These are phyloP conservation scores for Zhengitettix transpicula DNA, from an alignment of 2,888 invertebrate genomes.

Conservation along the genomic window DNA sequence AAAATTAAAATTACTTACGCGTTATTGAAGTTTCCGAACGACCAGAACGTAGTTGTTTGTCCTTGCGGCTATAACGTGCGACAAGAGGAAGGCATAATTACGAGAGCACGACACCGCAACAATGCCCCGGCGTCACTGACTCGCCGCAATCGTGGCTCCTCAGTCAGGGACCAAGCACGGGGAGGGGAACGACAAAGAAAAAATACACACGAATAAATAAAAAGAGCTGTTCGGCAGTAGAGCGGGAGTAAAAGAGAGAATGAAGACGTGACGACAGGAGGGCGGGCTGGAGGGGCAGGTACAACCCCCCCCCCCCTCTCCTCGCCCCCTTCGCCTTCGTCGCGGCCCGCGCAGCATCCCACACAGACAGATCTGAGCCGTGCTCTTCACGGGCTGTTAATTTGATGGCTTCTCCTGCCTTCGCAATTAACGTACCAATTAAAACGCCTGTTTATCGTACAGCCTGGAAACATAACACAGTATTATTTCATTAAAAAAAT, in stretches of 20 bases:
- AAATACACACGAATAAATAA: neutral
- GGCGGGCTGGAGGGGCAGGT: neutral
- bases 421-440: neutral
- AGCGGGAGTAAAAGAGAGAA: neutral
- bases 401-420: neutral
- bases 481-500: neutral
- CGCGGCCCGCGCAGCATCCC: too few species aligned
- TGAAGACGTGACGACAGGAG: neutral
- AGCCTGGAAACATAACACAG: neutral
- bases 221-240: neutral
- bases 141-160: neutral
- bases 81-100: too few species aligned
- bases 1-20: too few species aligned
- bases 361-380: too few species aligned
- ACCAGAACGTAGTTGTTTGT: too few species aligned
- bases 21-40: too few species aligned
- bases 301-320: neutral
- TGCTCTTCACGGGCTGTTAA: neutral
- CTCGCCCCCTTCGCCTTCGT: too few species aligned
- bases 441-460: neutral
- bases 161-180: neutral
- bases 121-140: neutral
- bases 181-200: neutral
- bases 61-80: too few species aligned
- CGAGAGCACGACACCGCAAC: too few species aligned